Percentiles rank a stretch among this genome's conserved stretches.
Conservation (phyloP, 2,113 vertebrate genomes). For the Grallaria varia region DNA sequence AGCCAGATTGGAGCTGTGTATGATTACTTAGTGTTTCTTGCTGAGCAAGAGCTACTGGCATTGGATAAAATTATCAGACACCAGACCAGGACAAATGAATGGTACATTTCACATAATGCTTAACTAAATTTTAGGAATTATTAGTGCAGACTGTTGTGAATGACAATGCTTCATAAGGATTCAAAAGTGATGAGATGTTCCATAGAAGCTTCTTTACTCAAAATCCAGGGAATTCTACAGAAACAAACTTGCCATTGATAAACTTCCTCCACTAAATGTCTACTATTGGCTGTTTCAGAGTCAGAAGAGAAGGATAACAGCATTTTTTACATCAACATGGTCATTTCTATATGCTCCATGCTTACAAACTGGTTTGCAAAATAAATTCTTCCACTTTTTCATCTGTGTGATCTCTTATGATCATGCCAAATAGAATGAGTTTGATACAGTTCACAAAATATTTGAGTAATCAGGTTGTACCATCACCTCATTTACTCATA, state of each 20-base stretch:
- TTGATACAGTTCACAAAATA: neutral
- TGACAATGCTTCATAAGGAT: neutral
- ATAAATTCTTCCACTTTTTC: neutral
- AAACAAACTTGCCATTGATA: neutral
- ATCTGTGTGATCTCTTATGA: neutral
- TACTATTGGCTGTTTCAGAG: neutral
- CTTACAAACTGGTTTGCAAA: neutral
- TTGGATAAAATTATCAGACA: neutral
- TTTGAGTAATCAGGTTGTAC: neutral
- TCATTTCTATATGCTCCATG: neutral
- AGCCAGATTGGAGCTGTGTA: neutral
- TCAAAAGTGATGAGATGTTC: neutral
- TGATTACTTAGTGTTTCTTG: neutral
- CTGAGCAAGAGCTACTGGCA: neutral
- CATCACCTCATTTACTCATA: neutral
- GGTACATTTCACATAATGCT: neutral
- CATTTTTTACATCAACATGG: neutral
- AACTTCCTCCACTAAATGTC: neutral
- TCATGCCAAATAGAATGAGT: neutral
- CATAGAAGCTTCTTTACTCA: neutral
- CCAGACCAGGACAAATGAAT: neutral
- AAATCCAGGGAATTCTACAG: neutral
- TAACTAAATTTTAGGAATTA: neutral
- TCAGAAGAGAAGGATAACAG: neutral
- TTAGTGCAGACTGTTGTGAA: neutral